Evolutionary conservation across 1,140 invertebrate species (phyloP).

Genomic region (Bombus confusus): DNA sequence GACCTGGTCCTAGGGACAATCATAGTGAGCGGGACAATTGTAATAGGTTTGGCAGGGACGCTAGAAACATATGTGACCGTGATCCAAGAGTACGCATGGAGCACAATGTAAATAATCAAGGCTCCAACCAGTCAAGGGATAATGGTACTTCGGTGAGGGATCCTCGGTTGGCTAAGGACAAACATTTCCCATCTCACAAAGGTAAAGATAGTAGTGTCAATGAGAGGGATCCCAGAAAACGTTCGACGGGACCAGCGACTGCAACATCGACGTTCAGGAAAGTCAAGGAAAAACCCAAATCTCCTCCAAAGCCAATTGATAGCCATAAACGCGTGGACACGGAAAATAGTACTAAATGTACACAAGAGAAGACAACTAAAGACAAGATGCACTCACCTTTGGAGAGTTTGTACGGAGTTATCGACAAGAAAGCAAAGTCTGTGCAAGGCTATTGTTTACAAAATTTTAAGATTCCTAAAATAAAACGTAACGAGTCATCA

Average conservation of each 20-base stretch:
- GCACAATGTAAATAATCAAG: constrained; percentile 7
- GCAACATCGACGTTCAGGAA: neutral
- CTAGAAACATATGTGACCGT: constrained; percentile 22
- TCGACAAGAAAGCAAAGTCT: constrained; percentile 77
- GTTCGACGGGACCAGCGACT: neutral
- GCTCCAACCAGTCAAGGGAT: constrained; percentile 31
- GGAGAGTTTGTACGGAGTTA: constrained; percentile 84
- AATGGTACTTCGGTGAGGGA: constrained; percentile 27
- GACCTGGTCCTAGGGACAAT: constrained; percentile 52
- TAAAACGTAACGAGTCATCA: constrained; percentile 77
- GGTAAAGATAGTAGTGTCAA: neutral
- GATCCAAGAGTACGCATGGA: constrained; percentile 64
- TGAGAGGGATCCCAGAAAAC: constrained; percentile 61
- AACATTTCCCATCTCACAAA: constrained; percentile 37
- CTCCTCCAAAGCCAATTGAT: constrained; percentile 20
- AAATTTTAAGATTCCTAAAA: constrained; percentile 87
- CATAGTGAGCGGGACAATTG: constrained; percentile 59
- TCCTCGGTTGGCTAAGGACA: constrained; percentile 62
- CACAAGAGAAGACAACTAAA: constrained; percentile 76
- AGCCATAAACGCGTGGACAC: constrained; percentile 6
- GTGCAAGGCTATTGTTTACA: constrained; percentile 84
- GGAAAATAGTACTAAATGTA: neutral
- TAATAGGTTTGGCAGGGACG: constrained; percentile 57
- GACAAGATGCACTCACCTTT: constrained; percentile 80
- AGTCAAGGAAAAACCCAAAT: constrained; percentile 57